Evolutionary conservation across 2,888 invertebrate genomes (phyloP).

Genomic region (Allygus modestus): DNA sequence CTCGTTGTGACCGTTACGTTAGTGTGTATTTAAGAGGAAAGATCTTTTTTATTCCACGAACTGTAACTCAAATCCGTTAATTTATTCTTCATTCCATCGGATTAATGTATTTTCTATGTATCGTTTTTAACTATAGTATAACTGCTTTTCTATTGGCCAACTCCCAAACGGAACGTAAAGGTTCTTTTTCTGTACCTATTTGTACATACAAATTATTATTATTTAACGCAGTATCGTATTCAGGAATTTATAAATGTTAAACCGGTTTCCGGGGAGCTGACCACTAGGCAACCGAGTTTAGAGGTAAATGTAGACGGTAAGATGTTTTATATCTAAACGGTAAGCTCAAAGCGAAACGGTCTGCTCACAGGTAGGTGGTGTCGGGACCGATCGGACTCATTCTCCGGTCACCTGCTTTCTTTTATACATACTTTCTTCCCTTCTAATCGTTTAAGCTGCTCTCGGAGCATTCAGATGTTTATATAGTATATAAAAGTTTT

Average conservation of each 20-base stretch:
- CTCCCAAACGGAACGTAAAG: constrained; percentile 41
- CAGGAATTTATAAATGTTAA: constrained; percentile 61
- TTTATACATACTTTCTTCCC: constrained; percentile 65
- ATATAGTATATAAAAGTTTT: constrained; percentile 66
- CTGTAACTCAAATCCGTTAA: constrained; percentile 62
- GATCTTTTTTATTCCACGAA: constrained; percentile 63
- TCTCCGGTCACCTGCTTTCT: constrained; percentile 61
- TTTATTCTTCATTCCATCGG: constrained; percentile 68
- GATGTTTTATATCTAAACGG: constrained; percentile 59
- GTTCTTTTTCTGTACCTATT: constrained; percentile 59
- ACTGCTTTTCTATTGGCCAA: constrained; percentile 64
- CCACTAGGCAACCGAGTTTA: constrained; percentile 59
- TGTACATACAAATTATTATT: constrained; percentile 64
- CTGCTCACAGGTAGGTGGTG: constrained; percentile 61
- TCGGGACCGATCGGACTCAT: constrained; percentile 44
- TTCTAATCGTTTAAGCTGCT: constrained; percentile 66
- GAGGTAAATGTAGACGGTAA: constrained; percentile 56
- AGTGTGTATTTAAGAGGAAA: constrained; percentile 61
- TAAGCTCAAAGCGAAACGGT: constrained; percentile 62
- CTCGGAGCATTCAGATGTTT: constrained; percentile 66
- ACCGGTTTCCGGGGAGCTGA: constrained; percentile 52
- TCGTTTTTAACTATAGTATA: constrained; percentile 65
- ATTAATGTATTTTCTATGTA: constrained; percentile 65
- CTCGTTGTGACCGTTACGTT: constrained; percentile 60
- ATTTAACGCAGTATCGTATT: constrained; percentile 58